Evolutionary conservation across 2,888 invertebrate genomes (phyloP).

Genomic region (Drosophila tripunctata): DNA sequence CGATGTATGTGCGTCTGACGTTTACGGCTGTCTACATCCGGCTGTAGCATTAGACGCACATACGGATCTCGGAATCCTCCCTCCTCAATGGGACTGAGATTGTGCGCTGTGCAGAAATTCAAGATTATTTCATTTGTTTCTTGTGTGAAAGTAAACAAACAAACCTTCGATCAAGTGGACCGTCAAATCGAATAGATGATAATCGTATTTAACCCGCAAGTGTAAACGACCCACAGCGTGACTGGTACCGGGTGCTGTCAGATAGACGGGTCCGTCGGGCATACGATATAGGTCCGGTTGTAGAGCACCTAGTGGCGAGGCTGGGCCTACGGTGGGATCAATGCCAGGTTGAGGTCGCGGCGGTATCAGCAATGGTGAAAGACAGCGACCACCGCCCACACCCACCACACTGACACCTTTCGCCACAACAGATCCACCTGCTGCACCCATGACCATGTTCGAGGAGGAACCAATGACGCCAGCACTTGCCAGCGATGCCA

Average conservation of each 20-base stretch:
- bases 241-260: conserved; percentile 87
- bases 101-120: conserved; percentile 87
- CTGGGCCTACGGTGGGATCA: conserved; percentile 83
- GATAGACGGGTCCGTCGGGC: conserved; percentile 91
- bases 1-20: conserved; percentile 93
- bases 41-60: conserved; percentile 91
- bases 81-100: conserved; percentile 92
- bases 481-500: conserved; percentile 86
- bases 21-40: conserved; percentile 93
- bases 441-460: conserved; percentile 75
- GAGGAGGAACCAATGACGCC: conserved; percentile 70
- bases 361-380: conserved; percentile 91
- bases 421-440: conserved; percentile 55
- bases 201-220: conserved; percentile 93
- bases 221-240: conserved; percentile 92
- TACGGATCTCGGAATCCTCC: conserved; percentile 96
- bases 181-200: conserved; percentile 94
- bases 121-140: too few species aligned
- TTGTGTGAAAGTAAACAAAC: background rate
- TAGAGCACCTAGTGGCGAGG: conserved; percentile 90
- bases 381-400: conserved; percentile 85
- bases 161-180: conserved; percentile 96
- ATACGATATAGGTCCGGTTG: conserved; percentile 94
- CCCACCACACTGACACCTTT: conserved; percentile 39
- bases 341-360: conserved; percentile 86